phyloP scores from a whole-genome alignment of 2,113 vertebrate genomes.

The Elaphurus davidianus region DNA sequence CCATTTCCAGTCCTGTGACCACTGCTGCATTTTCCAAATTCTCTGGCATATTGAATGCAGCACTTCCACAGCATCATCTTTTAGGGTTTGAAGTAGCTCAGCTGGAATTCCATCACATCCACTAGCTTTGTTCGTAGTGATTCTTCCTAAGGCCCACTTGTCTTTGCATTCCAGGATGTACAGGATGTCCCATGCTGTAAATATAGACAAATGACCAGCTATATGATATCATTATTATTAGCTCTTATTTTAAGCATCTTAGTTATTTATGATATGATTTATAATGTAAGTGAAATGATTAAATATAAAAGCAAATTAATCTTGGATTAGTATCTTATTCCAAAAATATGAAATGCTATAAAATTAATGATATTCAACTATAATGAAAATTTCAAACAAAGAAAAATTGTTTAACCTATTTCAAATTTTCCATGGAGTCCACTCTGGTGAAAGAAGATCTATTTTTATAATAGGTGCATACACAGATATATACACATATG shows the following conservation, averaged over 20 bases:
- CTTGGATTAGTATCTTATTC: background rate
- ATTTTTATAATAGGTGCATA: background rate
- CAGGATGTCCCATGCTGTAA: background rate
- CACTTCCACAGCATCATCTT: background rate
- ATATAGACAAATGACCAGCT: background rate
- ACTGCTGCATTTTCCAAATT: background rate
- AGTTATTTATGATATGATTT: background rate
- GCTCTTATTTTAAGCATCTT: background rate
- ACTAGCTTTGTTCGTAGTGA: background rate
- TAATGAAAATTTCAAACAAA: background rate
- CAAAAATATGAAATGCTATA: background rate
- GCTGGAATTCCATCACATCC: background rate
- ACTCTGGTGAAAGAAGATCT: background rate
- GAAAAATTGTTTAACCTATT: background rate
- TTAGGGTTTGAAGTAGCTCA: background rate
- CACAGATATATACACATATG: background rate
- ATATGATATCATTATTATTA: background rate
- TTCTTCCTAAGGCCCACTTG: background rate
- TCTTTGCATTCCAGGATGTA: background rate
- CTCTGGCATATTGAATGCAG: background rate
- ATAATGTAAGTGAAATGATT: background rate
- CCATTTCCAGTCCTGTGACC: background rate
- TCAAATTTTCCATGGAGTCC: background rate
- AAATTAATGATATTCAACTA: background rate
- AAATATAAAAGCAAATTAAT: background rate